Conservation (phyloP, 2,113 vertebrate species). For the Varanus salvator region DNA sequence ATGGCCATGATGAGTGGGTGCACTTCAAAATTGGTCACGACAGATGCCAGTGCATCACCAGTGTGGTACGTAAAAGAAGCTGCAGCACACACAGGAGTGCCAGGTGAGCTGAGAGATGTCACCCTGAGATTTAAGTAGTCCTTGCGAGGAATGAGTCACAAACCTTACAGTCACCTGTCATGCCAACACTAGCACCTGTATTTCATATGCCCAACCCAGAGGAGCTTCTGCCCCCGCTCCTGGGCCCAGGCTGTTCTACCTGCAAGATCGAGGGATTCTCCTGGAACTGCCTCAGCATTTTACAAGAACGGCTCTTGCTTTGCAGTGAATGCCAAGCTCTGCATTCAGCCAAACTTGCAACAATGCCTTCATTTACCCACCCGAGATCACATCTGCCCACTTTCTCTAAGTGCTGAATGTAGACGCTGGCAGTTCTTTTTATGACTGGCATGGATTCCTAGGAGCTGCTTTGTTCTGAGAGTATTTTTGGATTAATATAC, state of each 20-base stretch:
- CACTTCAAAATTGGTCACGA: no score
- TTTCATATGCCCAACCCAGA: not conserved
- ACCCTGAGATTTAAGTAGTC: not conserved
- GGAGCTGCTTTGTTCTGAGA: not conserved
- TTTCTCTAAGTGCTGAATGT: not conserved
- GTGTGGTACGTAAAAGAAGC: not conserved
- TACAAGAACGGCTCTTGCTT: not conserved
- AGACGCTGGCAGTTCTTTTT: not conserved
- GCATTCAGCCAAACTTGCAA: not conserved
- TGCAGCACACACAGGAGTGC: not conserved
- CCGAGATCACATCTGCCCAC: not conserved
- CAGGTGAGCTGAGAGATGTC: not conserved
- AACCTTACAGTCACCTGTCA: not conserved
- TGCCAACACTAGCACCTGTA: not conserved
- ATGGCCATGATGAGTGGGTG: no score
- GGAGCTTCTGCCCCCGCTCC: not conserved
- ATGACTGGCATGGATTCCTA: not conserved
- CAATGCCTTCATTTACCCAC: not conserved
- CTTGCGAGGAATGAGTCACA: not conserved
- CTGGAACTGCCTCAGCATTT: not conserved
- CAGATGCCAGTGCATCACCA: no score
- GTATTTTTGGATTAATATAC: slow-evolving; percentile 21
- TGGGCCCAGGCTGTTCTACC: not conserved
- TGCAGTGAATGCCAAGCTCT: slow-evolving; percentile 1
- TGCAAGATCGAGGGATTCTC: slow-evolving; percentile 17